phyloP scores from a whole-genome alignment of 2,113 vertebrate genomes.

The Varanus komodoensis region DNA sequence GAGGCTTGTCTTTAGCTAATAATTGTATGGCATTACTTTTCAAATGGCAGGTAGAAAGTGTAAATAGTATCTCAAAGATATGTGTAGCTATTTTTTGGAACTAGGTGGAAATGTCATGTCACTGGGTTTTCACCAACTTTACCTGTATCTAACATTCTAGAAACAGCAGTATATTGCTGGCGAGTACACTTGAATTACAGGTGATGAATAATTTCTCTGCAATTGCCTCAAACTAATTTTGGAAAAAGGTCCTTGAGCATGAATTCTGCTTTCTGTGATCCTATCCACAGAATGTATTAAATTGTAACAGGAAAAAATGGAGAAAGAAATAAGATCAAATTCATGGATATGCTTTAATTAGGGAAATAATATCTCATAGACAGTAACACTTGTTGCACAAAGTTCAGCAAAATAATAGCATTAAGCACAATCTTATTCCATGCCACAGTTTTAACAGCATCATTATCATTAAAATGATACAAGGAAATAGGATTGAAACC shows the following conservation, averaged over 20 bases:
- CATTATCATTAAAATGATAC: conserved; percentile 21
- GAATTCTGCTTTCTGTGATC: not conserved
- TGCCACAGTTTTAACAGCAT: conserved; percentile 18
- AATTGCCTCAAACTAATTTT: not conserved
- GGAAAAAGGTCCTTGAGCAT: conserved; percentile 1
- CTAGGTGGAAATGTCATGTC: not conserved
- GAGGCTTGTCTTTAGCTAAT: not conserved
- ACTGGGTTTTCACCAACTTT: not conserved
- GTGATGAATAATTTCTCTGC: not conserved
- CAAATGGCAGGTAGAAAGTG: not conserved
- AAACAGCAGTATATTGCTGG: not conserved
- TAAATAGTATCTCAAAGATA: not conserved
- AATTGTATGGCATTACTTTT: not conserved
- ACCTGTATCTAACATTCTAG: not conserved
- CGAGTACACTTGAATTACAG: not conserved
- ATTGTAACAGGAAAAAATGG: not conserved
- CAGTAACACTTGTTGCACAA: not conserved
- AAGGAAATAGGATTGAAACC: conserved; percentile 29
- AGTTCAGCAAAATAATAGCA: conserved; percentile 2
- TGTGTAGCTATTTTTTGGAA: not conserved
- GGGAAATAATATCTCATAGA: conserved; percentile 3
- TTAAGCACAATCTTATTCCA: conserved; percentile 40
- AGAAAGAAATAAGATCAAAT: not conserved
- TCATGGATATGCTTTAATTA: conserved; percentile 36
- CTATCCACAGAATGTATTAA: not conserved